Base-by-base conservation (phyloP, 2,888 invertebrate species). In the Eurytoma adleriae region DNA sequence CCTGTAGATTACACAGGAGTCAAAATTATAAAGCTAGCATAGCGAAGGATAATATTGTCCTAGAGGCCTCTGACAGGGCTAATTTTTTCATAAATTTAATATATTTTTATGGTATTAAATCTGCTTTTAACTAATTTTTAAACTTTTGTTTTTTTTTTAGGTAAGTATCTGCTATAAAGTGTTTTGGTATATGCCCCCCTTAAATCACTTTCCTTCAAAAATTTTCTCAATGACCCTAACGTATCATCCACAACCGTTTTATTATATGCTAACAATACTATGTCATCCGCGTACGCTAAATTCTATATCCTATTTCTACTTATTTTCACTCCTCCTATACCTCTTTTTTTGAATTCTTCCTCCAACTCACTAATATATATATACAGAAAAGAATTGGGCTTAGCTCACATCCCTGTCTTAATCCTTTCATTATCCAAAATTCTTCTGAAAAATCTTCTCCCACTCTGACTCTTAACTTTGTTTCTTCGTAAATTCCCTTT, bases 251-350 rank as follows among this genome's bases (percentile, higher is more conserved):
- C 30, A 72, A 18, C 59, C 52, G 24, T n/a, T 30, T 30, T 24
- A 18, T 50, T 56, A 3, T 67, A 18, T 30, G 80, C 80, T 20
- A 82, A 10, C 16, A 82, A 54, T 1, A 79, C 62, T 73, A 80
- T 74, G 52, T 83, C 79, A 40, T 82, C 78, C 0, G 80, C 80
- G 50, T 82, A 82, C 0, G 75, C 78, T 7, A 82, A 14, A 0
- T 72, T 71, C 78, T 80, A 83, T 3, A 78, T 54, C n/a, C 76
- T 64, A 20, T 59, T 75, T 0, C 56, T 79, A 7, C 59, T 20
- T 24, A 59, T 13, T 18, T 18, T 57, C 13, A 59, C 12, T 12
- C 59, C 24, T 59, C 24, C 59, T 24, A 24, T 24, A 13, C 20
- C 12, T 59, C 20, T 24, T 10, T 59, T 59, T 4, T 20, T 20